phyloP scores from a whole-genome alignment of 2,797 vertebrate genomes.

The Gymnothorax javanicus region DNA sequence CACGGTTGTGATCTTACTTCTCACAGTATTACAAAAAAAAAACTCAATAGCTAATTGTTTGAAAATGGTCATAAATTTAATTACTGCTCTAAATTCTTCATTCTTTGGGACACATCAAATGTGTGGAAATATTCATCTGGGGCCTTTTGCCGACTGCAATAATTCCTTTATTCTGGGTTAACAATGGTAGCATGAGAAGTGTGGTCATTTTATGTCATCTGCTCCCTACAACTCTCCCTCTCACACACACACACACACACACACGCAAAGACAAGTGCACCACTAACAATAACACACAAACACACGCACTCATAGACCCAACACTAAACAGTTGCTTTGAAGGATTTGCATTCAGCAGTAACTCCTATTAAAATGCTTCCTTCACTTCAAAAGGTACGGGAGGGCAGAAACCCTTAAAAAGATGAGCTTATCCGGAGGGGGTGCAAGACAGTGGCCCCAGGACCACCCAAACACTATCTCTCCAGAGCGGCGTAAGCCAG shows the following conservation, averaged over 20 bases:
- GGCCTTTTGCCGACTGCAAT: neutral
- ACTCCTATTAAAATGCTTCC: slow-evolving; percentile 29
- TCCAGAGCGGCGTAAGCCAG: neutral
- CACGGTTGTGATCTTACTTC: too few relatives aligned
- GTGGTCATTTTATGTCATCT: slow-evolving; percentile 21
- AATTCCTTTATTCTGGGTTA: neutral
- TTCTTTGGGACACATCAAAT: neutral
- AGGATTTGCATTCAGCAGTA: slow-evolving; percentile 16
- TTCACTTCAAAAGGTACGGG: slow-evolving; percentile 17
- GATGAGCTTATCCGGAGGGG: slow-evolving; percentile 28
- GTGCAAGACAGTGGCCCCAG: slow-evolving; percentile 26
- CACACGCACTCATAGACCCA: neutral
- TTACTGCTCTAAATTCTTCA: neutral
- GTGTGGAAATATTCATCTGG: neutral
- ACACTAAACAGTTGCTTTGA: slow-evolving; percentile 15
- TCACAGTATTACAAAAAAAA: neutral
- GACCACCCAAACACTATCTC: slow-evolving; percentile 50
- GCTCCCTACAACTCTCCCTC: neutral
- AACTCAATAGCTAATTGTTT: neutral
- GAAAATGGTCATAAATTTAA: neutral
- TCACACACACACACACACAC: neutral
- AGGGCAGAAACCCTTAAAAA: slow-evolving; percentile 4
- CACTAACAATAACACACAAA: neutral
- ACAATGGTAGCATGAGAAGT: neutral
- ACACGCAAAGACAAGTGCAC: slow-evolving; percentile 1